A percentile compares a stretch with the other conserved stretches of the same genome.
Conservation (phyloP, 2,113 vertebrate genomes). For the Australoheros scitulus region DNA sequence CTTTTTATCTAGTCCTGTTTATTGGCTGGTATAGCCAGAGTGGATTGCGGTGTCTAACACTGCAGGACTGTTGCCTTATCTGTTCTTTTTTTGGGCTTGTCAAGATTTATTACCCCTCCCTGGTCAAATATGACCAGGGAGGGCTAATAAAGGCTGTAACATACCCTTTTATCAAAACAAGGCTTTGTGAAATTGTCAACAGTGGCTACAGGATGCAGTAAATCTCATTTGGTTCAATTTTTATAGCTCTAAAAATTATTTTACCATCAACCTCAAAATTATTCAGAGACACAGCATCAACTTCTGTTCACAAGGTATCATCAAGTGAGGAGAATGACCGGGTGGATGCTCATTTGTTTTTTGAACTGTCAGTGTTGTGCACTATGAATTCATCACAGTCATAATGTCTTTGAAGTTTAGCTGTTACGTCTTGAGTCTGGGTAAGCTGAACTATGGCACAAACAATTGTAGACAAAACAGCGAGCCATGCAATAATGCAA, state of each 20-base stretch:
- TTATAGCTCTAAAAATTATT: not conserved
- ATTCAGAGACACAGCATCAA: not conserved
- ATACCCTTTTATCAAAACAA: not conserved
- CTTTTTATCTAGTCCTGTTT: slow-evolving; percentile 61
- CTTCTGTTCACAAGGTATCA: not conserved
- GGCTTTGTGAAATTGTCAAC: not conserved
- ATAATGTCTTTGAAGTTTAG: not conserved
- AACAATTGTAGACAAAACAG: no score
- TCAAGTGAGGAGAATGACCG: not conserved
- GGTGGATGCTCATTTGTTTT: not conserved
- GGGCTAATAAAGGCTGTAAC: not conserved
- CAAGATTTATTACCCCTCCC: slow-evolving; percentile 74
- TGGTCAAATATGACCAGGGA: slow-evolving; percentile 7
- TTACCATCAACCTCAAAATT: not conserved
- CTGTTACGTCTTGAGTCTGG: not conserved
- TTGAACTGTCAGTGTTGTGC: not conserved
- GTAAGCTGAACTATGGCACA: not conserved
- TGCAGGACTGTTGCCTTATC: slow-evolving; percentile 58
- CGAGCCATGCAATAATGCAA: not conserved
- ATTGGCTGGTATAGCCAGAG: slow-evolving; percentile 42
- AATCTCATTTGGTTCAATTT: not conserved
- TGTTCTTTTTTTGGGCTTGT: slow-evolving; percentile 56
- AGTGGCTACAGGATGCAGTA: not conserved
- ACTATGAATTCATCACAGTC: not conserved
- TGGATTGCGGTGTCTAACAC: slow-evolving; percentile 40